phyloP scores from a whole-genome alignment of 2,797 vertebrate genomes.

The Perodicticus potto region DNA sequence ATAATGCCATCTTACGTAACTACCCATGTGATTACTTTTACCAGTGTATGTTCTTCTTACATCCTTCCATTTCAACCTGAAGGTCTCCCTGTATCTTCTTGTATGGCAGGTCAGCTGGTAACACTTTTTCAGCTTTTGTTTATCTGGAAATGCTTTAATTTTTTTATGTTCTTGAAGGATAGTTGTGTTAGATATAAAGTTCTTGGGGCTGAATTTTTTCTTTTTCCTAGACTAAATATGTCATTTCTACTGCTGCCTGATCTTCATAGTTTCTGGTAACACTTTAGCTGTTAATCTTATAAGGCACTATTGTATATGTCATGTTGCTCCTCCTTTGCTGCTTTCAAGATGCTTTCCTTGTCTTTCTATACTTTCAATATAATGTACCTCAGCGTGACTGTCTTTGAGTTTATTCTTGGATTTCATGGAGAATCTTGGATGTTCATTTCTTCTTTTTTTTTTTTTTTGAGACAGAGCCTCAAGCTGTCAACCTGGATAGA shows the following conservation, averaged over 20 bases:
- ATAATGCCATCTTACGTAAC: background rate
- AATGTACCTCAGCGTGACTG: background rate
- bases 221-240: background rate
- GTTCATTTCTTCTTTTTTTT: slow-evolving; percentile 43
- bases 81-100: background rate
- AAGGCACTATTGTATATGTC: background rate
- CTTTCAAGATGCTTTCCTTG: slow-evolving; percentile 21
- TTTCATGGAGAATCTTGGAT: background rate
- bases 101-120: background rate
- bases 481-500: too few species aligned
- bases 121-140: background rate
- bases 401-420: slow-evolving; percentile 55
- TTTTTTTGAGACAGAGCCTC: too few species aligned
- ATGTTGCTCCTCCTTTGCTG: background rate
- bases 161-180: background rate
- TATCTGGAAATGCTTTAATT: slow-evolving; percentile 7
- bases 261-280: background rate
- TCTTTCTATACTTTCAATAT: background rate
- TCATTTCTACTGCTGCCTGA: background rate
- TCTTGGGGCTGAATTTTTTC: background rate
- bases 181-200: background rate
- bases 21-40: background rate
- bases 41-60: background rate
- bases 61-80: background rate
- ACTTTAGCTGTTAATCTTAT: background rate